These are phyloP conservation scores for Zaprionus inermis DNA, from an alignment of 1,140 invertebrate species.

Conservation along the genomic window DNA sequence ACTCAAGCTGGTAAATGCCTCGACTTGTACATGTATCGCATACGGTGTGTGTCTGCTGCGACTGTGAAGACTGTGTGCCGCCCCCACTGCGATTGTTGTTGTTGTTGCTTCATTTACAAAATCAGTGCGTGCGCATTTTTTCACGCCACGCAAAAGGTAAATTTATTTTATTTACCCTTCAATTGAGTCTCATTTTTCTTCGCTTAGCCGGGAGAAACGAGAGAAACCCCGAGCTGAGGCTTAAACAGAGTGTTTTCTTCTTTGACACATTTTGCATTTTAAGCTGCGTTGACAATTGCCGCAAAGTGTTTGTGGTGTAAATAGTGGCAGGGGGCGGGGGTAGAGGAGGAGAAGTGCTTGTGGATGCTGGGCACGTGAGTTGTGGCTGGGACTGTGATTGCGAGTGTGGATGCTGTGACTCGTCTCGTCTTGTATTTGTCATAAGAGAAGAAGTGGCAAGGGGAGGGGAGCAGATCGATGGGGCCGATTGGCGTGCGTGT, in stretches of 20 bases:
- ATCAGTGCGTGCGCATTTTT: constrained; percentile 73
- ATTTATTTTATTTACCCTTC: constrained; percentile 73
- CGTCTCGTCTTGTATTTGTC: constrained; percentile 40
- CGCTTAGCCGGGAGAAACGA: constrained; percentile 46
- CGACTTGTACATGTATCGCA: constrained; percentile 34
- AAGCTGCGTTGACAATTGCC: constrained; percentile 69
- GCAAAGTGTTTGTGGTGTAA: constrained; percentile 69
- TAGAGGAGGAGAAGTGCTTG: constrained; percentile 15
- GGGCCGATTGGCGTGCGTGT: constrained; percentile 61
- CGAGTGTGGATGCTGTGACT: not conserved
- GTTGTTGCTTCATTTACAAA: constrained; percentile 71
- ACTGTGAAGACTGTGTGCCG: not conserved
- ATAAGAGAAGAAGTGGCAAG: constrained; percentile 41
- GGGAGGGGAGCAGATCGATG: constrained; percentile 17
- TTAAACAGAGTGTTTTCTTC: constrained; percentile 49
- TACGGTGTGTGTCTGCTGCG: not conserved
- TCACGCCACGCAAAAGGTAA: constrained; percentile 72
- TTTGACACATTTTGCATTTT: constrained; percentile 81
- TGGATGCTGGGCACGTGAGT: constrained; percentile 73
- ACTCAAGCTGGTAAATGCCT: constrained; percentile 22
- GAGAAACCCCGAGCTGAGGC: constrained; percentile 54
- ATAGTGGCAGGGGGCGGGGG: constrained; percentile 18
- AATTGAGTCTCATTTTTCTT: constrained; percentile 75
- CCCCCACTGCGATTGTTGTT: constrained; percentile 10
- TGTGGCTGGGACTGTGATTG: not conserved